Conservation (phyloP, 2,113 vertebrate species). For the Notiomystis cincta region DNA sequence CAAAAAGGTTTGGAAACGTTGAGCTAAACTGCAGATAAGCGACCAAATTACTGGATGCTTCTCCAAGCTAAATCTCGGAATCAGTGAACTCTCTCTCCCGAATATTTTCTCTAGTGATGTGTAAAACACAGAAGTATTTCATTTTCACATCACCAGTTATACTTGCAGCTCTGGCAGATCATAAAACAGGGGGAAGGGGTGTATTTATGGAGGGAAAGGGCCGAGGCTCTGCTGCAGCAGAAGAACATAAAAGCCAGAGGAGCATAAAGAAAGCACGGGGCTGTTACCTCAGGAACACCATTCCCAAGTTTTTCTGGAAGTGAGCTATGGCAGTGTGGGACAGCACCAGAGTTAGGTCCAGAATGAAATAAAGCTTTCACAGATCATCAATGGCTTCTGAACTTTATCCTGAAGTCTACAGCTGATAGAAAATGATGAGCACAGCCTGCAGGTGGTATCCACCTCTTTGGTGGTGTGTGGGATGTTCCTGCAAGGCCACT, state of each 20-base stretch:
- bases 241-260: conserved; percentile 38
- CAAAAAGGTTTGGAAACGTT: conserved; percentile 26
- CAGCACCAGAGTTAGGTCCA: not conserved
- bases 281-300: not conserved
- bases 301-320: not conserved
- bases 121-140: conserved; percentile 30
- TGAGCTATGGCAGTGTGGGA: not conserved
- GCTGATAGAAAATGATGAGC: not conserved
- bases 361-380: not conserved
- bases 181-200: not conserved
- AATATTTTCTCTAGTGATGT: conserved; percentile 27
- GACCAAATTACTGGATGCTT: conserved; percentile 9
- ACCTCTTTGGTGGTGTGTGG: not conserved
- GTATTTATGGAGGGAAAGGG: conserved; percentile 18
- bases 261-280: not conserved
- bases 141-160: conserved; percentile 23
- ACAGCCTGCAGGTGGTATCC: not conserved
- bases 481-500: not conserved
- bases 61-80: conserved; percentile 14
- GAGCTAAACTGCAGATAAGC: conserved; percentile 44
- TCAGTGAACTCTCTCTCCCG: not conserved
- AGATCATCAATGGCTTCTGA: not conserved
- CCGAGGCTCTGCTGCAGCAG: not conserved
- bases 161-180: not conserved
- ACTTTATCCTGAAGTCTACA: not conserved